phyloP scores from a whole-genome alignment of 2,113 vertebrate genomes.

The Rhea pennata region DNA sequence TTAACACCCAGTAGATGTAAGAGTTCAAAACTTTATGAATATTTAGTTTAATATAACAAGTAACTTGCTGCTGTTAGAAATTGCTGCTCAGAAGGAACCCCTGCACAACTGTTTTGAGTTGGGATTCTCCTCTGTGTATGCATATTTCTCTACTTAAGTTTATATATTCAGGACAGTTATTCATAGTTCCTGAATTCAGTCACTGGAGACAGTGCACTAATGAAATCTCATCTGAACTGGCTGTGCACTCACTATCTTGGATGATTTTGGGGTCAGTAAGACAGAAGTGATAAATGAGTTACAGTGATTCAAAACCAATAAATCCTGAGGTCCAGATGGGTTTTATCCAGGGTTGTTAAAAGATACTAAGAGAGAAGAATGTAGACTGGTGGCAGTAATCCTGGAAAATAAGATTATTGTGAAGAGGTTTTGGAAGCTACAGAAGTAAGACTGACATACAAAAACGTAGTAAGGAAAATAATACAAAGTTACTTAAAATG shows the following conservation, averaged over 20 bases:
- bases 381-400: constrained; percentile 64
- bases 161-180: not conserved
- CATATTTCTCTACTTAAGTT: not conserved
- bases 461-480: constrained; percentile 36
- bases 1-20: not conserved
- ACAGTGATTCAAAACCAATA: constrained; percentile 59
- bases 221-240: constrained; percentile 3
- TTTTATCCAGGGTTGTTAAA: constrained; percentile 54
- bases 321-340: constrained; percentile 34
- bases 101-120: not conserved
- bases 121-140: not conserved
- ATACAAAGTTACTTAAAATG: not conserved
- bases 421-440: constrained; percentile 30
- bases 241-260: not conserved
- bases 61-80: not conserved
- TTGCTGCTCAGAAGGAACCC: not conserved
- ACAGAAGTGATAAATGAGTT: constrained; percentile 60
- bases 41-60: not conserved
- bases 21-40: not conserved
- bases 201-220: not conserved
- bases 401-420: constrained; percentile 65
- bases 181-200: not conserved
- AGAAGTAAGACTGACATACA: constrained; percentile 23
- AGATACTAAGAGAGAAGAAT: constrained; percentile 39
- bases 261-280: constrained; percentile 29